Evolutionary conservation across 1,140 invertebrate genomes (phyloP).

Genomic region (Maniola jurtina): DNA sequence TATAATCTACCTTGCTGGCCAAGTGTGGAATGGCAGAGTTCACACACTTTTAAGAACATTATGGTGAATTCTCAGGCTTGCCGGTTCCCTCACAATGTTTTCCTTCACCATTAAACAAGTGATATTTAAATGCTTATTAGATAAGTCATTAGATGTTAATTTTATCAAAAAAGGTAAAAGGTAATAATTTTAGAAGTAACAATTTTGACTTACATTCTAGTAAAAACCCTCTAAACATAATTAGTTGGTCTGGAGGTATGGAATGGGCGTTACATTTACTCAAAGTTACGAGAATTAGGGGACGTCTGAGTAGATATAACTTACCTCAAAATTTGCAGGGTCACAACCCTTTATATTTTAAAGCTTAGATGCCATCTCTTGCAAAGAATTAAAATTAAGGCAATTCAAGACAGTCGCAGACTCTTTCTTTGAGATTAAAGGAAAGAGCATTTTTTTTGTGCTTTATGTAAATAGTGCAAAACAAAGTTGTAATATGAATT

Average conservation of each 20-base stretch:
- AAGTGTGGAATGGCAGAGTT: too few relatives aligned
- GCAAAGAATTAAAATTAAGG: slow-evolving; percentile 1
- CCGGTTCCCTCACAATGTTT: too few relatives aligned
- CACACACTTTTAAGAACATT: too few relatives aligned
- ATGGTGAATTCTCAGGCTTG: too few relatives aligned
- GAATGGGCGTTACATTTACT: slow-evolving; percentile 17
- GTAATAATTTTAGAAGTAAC: neutral
- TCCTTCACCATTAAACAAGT: too few relatives aligned
- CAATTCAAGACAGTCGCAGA: slow-evolving; percentile 6
- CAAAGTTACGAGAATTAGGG: slow-evolving; percentile 26
- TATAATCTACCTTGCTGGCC: too few relatives aligned
- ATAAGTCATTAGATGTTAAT: neutral
- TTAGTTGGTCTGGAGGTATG: neutral
- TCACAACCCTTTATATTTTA: slow-evolving; percentile 23
- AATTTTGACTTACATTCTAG: slow-evolving; percentile 2
- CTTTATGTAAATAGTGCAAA: too few relatives aligned
- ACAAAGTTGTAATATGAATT: too few relatives aligned
- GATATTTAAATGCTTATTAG: too few relatives aligned
- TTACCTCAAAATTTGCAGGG: slow-evolving; percentile 20
- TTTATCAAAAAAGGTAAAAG: neutral
- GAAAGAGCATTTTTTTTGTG: too few relatives aligned
- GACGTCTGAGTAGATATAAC: slow-evolving; percentile 23
- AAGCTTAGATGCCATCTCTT: slow-evolving; percentile 1
- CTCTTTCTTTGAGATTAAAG: too few relatives aligned
- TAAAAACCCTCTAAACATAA: slow-evolving; percentile 16